Conservation (phyloP, 2,888 invertebrate species). For the Junonia oenone region DNA sequence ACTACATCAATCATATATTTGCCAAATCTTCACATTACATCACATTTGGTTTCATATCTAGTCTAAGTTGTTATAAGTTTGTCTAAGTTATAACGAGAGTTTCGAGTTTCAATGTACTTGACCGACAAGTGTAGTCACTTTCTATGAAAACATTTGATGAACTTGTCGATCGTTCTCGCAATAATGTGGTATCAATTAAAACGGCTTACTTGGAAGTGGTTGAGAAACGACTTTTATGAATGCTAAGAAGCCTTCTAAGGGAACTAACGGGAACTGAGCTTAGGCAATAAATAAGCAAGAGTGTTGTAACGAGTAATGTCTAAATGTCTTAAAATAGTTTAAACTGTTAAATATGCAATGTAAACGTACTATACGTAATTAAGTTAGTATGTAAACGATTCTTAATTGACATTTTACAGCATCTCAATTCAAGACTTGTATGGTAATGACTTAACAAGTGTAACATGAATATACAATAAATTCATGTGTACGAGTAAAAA, state of each 20-base stretch:
- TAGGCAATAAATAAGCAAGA: neutral
- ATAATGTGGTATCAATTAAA: conserved; percentile 9
- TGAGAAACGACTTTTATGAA: conserved; percentile 6
- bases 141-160: conserved; percentile 22
- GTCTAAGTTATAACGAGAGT: conserved; percentile 24
- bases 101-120: conserved; percentile 37
- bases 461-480: too few relatives aligned
- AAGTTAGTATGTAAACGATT: neutral
- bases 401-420: neutral
- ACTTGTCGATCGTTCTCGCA: conserved; percentile 12
- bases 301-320: neutral
- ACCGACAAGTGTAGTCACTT: conserved; percentile 29
- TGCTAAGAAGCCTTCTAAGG: conserved; percentile 7
- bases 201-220: conserved; percentile 7
- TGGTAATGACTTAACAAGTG: too few relatives aligned
- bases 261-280: neutral
- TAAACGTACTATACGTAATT: neutral
- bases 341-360: neutral
- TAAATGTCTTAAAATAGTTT: neutral
- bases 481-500: too few relatives aligned
- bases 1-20: conserved; percentile 3
- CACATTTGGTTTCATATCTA: conserved; percentile 35
- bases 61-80: conserved; percentile 21
- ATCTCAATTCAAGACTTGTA: too few relatives aligned
- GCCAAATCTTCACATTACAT: conserved; percentile 60